These are phyloP conservation scores for Hyposoter didymator DNA, from an alignment of 2,888 invertebrate species.

Conservation along the genomic window DNA sequence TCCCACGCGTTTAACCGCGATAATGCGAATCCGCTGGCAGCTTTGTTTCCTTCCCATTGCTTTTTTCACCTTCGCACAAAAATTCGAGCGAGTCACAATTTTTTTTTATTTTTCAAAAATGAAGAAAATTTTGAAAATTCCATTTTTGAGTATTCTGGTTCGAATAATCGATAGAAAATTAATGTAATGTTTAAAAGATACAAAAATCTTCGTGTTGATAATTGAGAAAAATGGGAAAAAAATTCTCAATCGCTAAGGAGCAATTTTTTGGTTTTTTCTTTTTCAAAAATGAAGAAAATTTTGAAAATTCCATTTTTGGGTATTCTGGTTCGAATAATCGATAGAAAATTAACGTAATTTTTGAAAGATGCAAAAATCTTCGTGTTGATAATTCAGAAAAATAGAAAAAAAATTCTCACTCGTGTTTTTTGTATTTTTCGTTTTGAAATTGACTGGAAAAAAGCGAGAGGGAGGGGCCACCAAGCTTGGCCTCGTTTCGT, in stretches of 20 bases:
- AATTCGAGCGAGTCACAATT: neutral
- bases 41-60: no score
- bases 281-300: neutral
- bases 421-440: neutral
- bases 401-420: neutral
- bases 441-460: neutral
- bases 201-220: no score
- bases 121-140: neutral
- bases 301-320: neutral
- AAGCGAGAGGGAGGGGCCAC: slow-evolving; percentile 27
- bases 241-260: neutral
- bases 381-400: no score
- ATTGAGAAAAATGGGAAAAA: no score
- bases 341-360: no score
- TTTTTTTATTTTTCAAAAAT: neutral
- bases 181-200: no score
- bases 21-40: neutral
- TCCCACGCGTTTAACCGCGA: slow-evolving; percentile 10
- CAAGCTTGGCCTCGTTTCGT: slow-evolving; percentile 28
- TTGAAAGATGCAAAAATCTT: no score
- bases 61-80: no score
- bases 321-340: no score
- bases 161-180: no score
- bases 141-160: neutral
- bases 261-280: no score